Percentiles rank a stretch among this genome's conserved stretches.
Conservation (phyloP, 2,113 vertebrate species). For the Ceuthmochares aereus region DNA sequence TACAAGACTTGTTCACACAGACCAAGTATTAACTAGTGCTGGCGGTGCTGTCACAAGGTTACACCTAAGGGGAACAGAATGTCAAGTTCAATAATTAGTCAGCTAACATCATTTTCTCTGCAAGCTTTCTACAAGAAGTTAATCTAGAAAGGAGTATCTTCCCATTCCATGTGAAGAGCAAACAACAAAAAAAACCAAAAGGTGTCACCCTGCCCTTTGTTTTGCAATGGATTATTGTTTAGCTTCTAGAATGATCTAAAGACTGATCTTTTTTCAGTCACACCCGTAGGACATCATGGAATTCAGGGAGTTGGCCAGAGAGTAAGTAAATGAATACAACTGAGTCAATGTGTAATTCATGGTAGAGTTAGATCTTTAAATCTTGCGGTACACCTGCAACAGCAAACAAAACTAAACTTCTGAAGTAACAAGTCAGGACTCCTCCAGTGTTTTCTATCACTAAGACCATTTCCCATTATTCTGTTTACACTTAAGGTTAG, state of each 20-base stretch:
- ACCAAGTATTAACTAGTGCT: not conserved
- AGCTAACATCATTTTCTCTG: not conserved
- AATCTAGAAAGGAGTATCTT: conserved; percentile 2
- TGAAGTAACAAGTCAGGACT: not conserved
- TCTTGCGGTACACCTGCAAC: not conserved
- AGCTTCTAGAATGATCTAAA: not conserved
- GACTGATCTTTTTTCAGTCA: not conserved
- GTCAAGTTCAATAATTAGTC: not conserved
- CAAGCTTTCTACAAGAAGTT: conserved; percentile 5
- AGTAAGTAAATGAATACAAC: not conserved
- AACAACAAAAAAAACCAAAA: conserved; percentile 18
- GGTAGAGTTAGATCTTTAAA: not conserved
- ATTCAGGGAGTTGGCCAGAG: conserved; percentile 34
- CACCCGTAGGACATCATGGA: not conserved
- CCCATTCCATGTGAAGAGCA: conserved; percentile 19
- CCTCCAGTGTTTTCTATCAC: not conserved
- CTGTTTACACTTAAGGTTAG: conserved; percentile 85
- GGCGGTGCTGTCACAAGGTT: not conserved
- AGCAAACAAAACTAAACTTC: not conserved
- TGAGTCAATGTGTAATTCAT: not conserved
- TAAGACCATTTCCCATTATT: not conserved
- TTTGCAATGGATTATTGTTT: not conserved
- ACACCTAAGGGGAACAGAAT: conserved; percentile 4
- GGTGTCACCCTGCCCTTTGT: conserved; percentile 9
- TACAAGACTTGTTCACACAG: not conserved